phyloP scores from a whole-genome alignment of 2,113 vertebrate genomes.

The Pheucticus melanocephalus region DNA sequence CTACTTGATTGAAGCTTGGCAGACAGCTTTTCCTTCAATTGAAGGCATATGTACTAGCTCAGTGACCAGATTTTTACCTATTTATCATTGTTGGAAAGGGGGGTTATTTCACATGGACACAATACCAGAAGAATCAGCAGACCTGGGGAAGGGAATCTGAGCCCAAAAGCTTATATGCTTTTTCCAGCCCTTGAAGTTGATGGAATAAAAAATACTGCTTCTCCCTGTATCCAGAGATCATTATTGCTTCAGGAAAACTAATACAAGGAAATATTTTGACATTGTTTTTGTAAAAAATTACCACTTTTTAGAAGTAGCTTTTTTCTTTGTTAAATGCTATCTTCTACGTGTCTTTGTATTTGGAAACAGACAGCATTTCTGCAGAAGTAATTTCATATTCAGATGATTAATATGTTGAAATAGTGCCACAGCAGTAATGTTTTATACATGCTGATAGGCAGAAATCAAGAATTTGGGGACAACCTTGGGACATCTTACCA shows the following conservation, averaged over 20 bases:
- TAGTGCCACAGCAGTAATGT: slow-evolving; percentile 24
- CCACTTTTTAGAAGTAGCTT: not conserved
- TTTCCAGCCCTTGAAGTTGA: slow-evolving; percentile 43
- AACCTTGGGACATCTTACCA: slow-evolving; percentile 6
- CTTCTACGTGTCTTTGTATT: slow-evolving; percentile 31
- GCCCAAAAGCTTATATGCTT: slow-evolving; percentile 17
- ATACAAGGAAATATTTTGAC: slow-evolving; percentile 31
- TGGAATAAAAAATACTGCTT: slow-evolving; percentile 33
- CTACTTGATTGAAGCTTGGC: slow-evolving; percentile 73
- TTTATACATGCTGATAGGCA: not conserved
- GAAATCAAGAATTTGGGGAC: slow-evolving; percentile 36
- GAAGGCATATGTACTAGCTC: slow-evolving; percentile 75
- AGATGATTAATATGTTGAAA: slow-evolving; percentile 59
- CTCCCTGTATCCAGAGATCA: not conserved
- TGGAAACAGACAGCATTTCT: slow-evolving; percentile 38
- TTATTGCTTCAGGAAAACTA: not conserved
- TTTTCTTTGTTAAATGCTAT: slow-evolving; percentile 32
- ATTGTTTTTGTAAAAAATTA: not conserved
- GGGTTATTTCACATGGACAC: slow-evolving; percentile 54
- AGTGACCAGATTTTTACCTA: slow-evolving; percentile 68
- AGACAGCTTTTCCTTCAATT: slow-evolving; percentile 68
- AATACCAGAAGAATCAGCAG: slow-evolving; percentile 59
- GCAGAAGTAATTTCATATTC: slow-evolving; percentile 35
- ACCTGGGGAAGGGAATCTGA: not conserved
- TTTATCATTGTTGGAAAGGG: slow-evolving; percentile 60